Evolutionary conservation across 2,113 vertebrate species (phyloP), one percentile per base, ranked within the genome.

Genomic region (Zosterops hypoxanthus): DNA sequence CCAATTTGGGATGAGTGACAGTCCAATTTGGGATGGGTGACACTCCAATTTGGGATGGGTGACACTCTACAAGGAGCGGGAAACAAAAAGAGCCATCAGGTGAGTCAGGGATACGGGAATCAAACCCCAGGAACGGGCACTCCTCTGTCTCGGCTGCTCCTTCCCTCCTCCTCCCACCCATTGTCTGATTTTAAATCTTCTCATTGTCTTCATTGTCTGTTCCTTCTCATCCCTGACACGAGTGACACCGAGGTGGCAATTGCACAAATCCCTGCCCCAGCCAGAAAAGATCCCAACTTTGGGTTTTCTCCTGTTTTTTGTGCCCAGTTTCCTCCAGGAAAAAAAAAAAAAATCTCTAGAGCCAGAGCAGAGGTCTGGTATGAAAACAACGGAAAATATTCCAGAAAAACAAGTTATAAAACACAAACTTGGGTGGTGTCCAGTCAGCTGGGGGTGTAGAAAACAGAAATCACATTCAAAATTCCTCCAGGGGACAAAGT

Each of bases 81-180:
- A 55, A 50, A 39, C 28, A 44, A 68, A 46, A 65, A 31, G 9
- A 47, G 4, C 22, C 6, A 12, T 9, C 0, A 4, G 14, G 1
- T 97, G 96, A 94, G 69, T 92, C 95, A 97, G 92, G 34, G 44
- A 46, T 44, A 6, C 55, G 3, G 41, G 34, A 77, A 86, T 26
- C 34, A 16, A 41, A 8, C 5, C 49, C 42, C 8, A 26, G 82
- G 88, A 49, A 34, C 2, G n/a, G 50, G 63, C 17, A 44, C 46
- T 47, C 33, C 33, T 29, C 44, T 4, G 80, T 29, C 42, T 68
- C 4, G 29, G 24, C 11, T 59, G 39, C 7, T 49, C 82, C 89
- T 82, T 5, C 36, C 42, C 57, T 57, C 36, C 57, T 94, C 42
- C 55, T 49, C 46, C 6, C 60, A 46, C 5, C 68, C 66, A 24